phyloP scores from a whole-genome alignment of 2,888 invertebrate genomes.

The Glyphotaelius pellucidus region DNA sequence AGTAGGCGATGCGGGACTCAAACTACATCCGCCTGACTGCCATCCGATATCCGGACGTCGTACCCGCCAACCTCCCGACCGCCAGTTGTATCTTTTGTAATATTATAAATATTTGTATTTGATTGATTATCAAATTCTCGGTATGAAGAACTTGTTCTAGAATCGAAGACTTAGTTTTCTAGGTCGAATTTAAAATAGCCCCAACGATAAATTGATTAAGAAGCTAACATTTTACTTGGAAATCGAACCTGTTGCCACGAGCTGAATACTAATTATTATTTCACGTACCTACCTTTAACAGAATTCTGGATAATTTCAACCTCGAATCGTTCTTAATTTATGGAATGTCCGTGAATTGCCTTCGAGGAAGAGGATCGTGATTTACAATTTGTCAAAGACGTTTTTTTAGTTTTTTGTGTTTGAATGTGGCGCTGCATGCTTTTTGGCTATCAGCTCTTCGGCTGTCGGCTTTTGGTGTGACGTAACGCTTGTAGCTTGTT shows the following conservation, averaged over 20 bases:
- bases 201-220: background rate
- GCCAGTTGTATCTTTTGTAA: background rate
- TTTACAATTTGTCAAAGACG: slow-evolving; percentile 4
- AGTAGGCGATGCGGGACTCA: background rate
- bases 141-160: background rate
- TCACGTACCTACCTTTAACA: background rate
- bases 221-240: background rate
- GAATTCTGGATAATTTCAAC: background rate
- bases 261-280: background rate
- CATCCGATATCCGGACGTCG: background rate
- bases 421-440: slow-evolving; percentile 29
- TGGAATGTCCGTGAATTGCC: background rate
- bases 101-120: background rate
- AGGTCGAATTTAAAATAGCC: background rate
- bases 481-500: background rate
- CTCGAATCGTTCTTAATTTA: background rate
- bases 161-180: background rate
- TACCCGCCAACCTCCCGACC: background rate
- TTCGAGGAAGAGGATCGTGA: background rate
- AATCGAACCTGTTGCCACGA: slow-evolving; percentile 2
- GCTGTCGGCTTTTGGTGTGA: background rate
- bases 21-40: background rate
- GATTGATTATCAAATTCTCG: background rate
- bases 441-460: background rate
- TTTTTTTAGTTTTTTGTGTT: background rate